Conservation (phyloP, 1,140 invertebrate genomes). For the Bombyx mandarina region DNA sequence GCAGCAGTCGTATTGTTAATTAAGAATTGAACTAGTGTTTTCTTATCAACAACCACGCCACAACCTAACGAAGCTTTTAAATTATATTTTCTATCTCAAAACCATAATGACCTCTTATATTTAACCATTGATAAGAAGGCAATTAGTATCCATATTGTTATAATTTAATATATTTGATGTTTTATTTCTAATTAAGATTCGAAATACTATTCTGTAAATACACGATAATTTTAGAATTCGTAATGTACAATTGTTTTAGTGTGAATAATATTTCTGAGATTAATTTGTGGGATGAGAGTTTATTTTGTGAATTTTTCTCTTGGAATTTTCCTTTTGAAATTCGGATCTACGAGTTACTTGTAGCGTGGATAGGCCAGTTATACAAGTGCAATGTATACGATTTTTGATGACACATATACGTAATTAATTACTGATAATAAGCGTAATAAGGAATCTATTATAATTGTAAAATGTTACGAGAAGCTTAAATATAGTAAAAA, state of each 20-base stretch:
- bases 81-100: constrained; percentile 51
- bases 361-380: constrained; percentile 62
- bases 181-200: constrained; percentile 70
- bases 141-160: constrained; percentile 71
- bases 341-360: constrained; percentile 27
- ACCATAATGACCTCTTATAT: constrained; percentile 73
- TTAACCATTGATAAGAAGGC: constrained; percentile 71
- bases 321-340: constrained; percentile 24
- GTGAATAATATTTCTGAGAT: constrained; percentile 67
- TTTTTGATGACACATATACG: constrained; percentile 69
- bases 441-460: constrained; percentile 57
- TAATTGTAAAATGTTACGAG: constrained; percentile 59
- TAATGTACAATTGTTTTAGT: constrained; percentile 70
- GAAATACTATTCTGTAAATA: constrained; percentile 65
- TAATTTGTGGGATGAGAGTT: constrained; percentile 45
- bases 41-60: constrained; percentile 37
- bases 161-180: constrained; percentile 73
- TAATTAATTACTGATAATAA: constrained; percentile 62
- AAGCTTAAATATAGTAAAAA: constrained; percentile 38
- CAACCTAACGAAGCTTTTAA: constrained; percentile 26
- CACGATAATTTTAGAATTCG: constrained; percentile 64
- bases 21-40: constrained; percentile 8
- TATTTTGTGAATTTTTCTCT: constrained; percentile 49
- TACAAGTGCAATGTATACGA: constrained; percentile 71
- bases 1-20: neutral